Evolutionary conservation across 1,140 invertebrate species (phyloP), one percentile per base, ranked within the genome.

Genomic region (Tetranychus cinnabarinus): DNA sequence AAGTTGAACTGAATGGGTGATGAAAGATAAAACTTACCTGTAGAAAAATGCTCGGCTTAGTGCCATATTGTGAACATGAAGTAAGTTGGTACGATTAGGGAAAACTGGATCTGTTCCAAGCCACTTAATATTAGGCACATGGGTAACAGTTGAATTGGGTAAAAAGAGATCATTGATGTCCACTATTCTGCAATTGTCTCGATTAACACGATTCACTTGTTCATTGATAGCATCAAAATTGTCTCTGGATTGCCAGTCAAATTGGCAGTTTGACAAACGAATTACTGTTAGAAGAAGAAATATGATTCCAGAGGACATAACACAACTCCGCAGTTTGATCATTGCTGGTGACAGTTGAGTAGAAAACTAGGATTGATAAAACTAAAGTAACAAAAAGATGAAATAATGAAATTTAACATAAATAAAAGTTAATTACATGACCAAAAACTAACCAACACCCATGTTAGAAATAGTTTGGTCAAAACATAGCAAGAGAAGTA

Each of bases 51-150:
- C 86, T 65, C 91, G 75, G 70, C 83, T 91, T 67, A 96, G 74
- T 15, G 90, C 93, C 81, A 96, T 85, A 71, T 96, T 97, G 71
- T 97, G 91, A 60, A 96, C 74, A 75, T 96, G 89, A 15, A 96
- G 72, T 62, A 97, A 71, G 13, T 84, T 85, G 0, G 91, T 95
- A 65, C 92, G 79, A 73, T 97, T 97, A 0, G 89, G 86, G 69
- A 92, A 93, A 6, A 96, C 81, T 2, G 90, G 89, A 74, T 93
- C 91, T 33, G 92, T 86, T 67, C 92, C 88, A 54, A 97, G 80
- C 69, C 90, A 86, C 72, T 96, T 93, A 63, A 95, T 88, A 67
- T 91, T 86, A 0, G 92, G 92, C 56, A 88, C 74, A 70, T 96
- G 90, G 0, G 89, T 88, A 0, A 97, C 82, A 0, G 84, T 76